Conservation (phyloP, 1,140 invertebrate species). For the Nomia melanderi region DNA sequence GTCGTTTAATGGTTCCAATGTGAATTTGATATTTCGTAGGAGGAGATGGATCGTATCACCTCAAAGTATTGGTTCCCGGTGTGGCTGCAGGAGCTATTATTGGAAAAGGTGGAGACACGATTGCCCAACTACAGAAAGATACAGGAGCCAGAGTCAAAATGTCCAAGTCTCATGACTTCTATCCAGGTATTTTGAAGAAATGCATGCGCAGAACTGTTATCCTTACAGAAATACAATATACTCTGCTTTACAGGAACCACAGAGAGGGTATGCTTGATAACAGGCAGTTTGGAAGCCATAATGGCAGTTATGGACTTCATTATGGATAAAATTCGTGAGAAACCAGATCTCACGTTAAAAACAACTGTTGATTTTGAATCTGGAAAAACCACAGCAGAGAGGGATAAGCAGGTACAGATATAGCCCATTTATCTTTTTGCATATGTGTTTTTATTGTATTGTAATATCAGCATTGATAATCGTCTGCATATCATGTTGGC, state of each 20-base stretch:
- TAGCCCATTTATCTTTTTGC: background rate
- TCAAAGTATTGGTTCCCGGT: conserved; percentile 97
- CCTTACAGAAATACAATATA: background rate
- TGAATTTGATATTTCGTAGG: conserved; percentile 76
- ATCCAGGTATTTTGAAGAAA: conserved; percentile 88
- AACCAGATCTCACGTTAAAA: conserved; percentile 94
- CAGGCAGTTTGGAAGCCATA: conserved; percentile 95
- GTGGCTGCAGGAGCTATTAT: conserved; percentile 98
- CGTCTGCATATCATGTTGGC: background rate
- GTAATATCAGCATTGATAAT: too few relatives aligned
- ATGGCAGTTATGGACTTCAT: conserved; percentile 97
- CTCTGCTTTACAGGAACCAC: conserved; percentile 89
- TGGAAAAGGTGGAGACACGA: conserved; percentile 98
- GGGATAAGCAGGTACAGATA: conserved; percentile 87
- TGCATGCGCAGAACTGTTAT: background rate
- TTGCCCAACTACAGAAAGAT: conserved; percentile 97
- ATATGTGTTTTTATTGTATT: too few relatives aligned
- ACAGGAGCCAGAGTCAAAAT: conserved; percentile 97
- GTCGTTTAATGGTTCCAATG: background rate
- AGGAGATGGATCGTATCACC: conserved; percentile 91
- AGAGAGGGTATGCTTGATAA: conserved; percentile 98
- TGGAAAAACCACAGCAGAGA: conserved; percentile 87
- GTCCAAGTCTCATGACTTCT: conserved; percentile 99
- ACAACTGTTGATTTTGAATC: conserved; percentile 85
- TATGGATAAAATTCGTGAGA: conserved; percentile 98